Evolutionary conservation across 2,797 vertebrate genomes (phyloP), one percentile per base, ranked within the genome.

Genomic region (Sphaeramia orbicularis): DNA sequence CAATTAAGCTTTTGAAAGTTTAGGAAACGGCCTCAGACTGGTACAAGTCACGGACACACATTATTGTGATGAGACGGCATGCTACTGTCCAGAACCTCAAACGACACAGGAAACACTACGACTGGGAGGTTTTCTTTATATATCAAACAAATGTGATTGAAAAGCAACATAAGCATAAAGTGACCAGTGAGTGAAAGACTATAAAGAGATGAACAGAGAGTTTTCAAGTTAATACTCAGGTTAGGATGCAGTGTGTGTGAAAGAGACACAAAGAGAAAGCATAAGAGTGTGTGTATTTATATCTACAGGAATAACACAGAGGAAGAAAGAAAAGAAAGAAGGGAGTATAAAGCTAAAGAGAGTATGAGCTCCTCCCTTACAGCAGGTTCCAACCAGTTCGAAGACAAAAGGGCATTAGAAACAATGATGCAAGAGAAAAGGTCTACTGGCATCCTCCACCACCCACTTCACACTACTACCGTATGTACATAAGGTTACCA

Each of bases 321-420:
- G 51, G 64, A 50, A 85, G 69, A 82, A 70, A 77, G 57, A 78
- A 74, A 75, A 68, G 56, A 84, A 80, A 84, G 62, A 79, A 81
- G 56, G 36, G 69, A 74, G 76, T 77, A 67, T 71, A 77, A 81
- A 85, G 81, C 81, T 85, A 83, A 66, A 80, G 59, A 66, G 80
- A 78, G 83, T 44, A 80, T 59, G 84, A 77, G 80, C 87, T 90
- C 90, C 90, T 93, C 90, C 90, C 87, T 88, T 81, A 67, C 79
- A 84, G 90, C 94, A 94, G 91, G 94, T 94, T 92, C 71, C 73
- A 93, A 94, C 94, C 91, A 90, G 94, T 93, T 85, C 60, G 64
- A 90, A 81, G 93, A 93, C 92, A 91, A 92, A 92, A 91, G 86
- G 86, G 91, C 86, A 90, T 90, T 89, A 86, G 81, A 85, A 85